These are phyloP conservation scores for Zaprionus gabonicus DNA, from an alignment of 1,140 invertebrate genomes.

Conservation along the genomic window DNA sequence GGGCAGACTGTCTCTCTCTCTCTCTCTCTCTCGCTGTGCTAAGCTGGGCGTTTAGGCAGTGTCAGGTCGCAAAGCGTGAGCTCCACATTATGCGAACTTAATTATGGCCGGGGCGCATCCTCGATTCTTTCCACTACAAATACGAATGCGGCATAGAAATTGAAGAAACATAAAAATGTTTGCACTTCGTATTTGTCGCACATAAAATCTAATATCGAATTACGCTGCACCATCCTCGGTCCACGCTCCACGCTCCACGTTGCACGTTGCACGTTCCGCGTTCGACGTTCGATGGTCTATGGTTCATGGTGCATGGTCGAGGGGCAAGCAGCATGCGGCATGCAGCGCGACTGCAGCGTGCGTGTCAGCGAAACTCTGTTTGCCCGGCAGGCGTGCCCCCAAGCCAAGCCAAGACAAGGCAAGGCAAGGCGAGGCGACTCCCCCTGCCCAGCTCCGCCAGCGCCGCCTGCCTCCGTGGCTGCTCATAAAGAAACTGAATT, in stretches of 20 bases:
- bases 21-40: too few relatives aligned
- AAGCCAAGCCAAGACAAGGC: background rate
- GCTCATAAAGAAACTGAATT: constrained; percentile 80
- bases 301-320: background rate
- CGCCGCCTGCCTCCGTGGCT: constrained; percentile 30
- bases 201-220: constrained; percentile 83
- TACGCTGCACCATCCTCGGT: constrained; percentile 39
- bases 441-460: background rate
- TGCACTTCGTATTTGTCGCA: constrained; percentile 82
- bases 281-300: constrained; percentile 12
- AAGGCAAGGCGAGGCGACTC: background rate
- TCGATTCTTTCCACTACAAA: constrained; percentile 70
- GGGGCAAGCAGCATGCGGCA: constrained; percentile 13
- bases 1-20: background rate
- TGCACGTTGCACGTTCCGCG: constrained; percentile 16
- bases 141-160: constrained; percentile 74
- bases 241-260: constrained; percentile 31
- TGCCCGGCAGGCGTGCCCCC: constrained; percentile 51
- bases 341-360: constrained; percentile 28
- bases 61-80: constrained; percentile 44
- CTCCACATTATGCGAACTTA: constrained; percentile 76
- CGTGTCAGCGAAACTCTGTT: constrained; percentile 73
- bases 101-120: constrained; percentile 58
- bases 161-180: constrained; percentile 79
- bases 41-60: background rate